Evolutionary conservation across 2,888 invertebrate species (phyloP), one percentile per base, ranked within the genome.

Genomic region (Tortricodes alternella): DNA sequence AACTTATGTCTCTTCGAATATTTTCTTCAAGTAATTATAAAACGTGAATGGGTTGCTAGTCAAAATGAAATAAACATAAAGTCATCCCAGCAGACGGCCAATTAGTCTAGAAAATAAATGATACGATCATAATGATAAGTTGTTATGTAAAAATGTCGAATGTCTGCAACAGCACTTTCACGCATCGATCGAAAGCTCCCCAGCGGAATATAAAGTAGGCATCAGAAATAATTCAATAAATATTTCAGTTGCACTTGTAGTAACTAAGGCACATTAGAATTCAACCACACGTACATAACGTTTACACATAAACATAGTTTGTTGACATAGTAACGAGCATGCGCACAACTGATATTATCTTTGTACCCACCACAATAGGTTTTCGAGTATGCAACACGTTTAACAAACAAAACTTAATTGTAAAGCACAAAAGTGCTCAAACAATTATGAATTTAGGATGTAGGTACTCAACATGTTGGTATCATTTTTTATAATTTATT

Each of bases 311-410:
- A 64, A 68, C 67, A 65, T 66, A 75, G 67, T 65, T 81, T 84
- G 89, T 89, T 89, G 87, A 86, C 89, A 87, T 84, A 78, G 74
- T 67, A 69, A 77, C 71, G 83, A 68, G 80, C 88, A 89, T 89
- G 89, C 89, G 89, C 87, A 83, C 62, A 73, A 62, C 64, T 56
- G 61, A 71, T 69, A 66, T 70, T 78, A 82, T 85, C 76, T 43
- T 15, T 37, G 44, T 50, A 18, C 15, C 79, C 85, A 85, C 85
- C 85, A 87, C 84, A 88, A 88, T 85, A 83, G 78, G 73, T 49
- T 53, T 56, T 61, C 62, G 61, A 60, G 62, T 60, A 63, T 66
- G 61, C 61, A 52, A 59, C n/a, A 61, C 76, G 74, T 73, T 53
- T 39, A 55, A 53, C 59, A 60, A 63, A 61, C 48, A 49, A 16